Conservation (phyloP, 2,797 vertebrate species). For the Sebastes wilsoni region DNA sequence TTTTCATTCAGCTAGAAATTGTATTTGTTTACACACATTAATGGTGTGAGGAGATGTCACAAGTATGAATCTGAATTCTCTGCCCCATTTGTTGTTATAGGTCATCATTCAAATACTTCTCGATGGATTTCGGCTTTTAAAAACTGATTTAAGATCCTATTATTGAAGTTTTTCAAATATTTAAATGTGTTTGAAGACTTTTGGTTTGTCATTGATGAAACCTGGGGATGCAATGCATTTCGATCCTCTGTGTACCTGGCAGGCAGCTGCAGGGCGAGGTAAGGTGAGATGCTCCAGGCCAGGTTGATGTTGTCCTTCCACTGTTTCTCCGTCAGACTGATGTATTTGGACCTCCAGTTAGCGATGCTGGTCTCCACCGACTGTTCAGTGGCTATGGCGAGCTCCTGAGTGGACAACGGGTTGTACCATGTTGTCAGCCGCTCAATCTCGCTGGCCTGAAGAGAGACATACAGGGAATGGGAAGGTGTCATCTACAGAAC, state of each 20-base stretch:
- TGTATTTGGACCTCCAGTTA: conserved; percentile 97
- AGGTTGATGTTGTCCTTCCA: conserved; percentile 99
- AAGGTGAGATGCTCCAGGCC: conserved; percentile 94
- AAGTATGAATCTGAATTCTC: neutral
- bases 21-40: neutral
- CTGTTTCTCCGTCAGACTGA: conserved; percentile 94
- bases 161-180: neutral
- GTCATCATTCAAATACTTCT: neutral
- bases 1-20: neutral
- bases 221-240: neutral
- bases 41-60: neutral
- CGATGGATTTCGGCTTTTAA: neutral
- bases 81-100: neutral
- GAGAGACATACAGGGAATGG: neutral
- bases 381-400: conserved; percentile 89
- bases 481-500: neutral
- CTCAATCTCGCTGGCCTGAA: conserved; percentile 94
- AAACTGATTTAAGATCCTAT: neutral
- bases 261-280: conserved; percentile 93
- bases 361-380: conserved; percentile 93
- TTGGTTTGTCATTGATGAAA: neutral
- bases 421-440: conserved; percentile 97
- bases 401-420: conserved; percentile 91
- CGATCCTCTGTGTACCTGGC: conserved; percentile 78
- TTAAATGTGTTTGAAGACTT: neutral